Conservation (phyloP, 2,113 vertebrate genomes). For the Stercorarius parasiticus region DNA sequence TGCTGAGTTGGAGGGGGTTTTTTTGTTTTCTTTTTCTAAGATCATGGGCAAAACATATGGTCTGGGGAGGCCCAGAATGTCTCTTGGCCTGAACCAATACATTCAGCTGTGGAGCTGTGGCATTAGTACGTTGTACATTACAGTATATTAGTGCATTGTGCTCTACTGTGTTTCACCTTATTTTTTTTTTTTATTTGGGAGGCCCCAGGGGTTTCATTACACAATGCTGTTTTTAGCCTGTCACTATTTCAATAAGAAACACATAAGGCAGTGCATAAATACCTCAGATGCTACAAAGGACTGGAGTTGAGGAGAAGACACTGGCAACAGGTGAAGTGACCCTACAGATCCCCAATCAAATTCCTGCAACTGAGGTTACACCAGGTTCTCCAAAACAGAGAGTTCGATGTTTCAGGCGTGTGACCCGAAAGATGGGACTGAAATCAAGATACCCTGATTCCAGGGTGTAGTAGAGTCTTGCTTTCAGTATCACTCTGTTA, state of each 20-base stretch:
- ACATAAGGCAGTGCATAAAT: neutral
- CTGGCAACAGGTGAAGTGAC: neutral
- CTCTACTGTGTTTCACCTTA: neutral
- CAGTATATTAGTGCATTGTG: neutral
- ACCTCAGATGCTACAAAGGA: neutral
- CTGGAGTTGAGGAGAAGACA: neutral
- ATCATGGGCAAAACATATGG: neutral
- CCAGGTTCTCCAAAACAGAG: neutral
- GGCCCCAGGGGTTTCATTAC: neutral
- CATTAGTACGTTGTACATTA: neutral
- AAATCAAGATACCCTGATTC: neutral
- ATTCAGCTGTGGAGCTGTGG: neutral
- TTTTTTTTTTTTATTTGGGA: neutral
- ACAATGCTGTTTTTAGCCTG: neutral
- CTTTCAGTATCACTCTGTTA: neutral
- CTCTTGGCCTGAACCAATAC: neutral
- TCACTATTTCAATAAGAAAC: neutral
- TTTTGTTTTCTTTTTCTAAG: neutral
- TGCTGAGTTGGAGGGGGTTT: fast-evolving
- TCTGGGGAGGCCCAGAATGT: neutral
- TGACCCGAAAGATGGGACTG: neutral
- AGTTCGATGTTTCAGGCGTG: neutral
- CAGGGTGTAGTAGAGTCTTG: neutral
- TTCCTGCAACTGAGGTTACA: neutral
- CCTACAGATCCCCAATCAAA: neutral